These are phyloP conservation scores for Bicyclus anynana DNA, from an alignment of 1,140 invertebrate genomes.

Conservation along the genomic window DNA sequence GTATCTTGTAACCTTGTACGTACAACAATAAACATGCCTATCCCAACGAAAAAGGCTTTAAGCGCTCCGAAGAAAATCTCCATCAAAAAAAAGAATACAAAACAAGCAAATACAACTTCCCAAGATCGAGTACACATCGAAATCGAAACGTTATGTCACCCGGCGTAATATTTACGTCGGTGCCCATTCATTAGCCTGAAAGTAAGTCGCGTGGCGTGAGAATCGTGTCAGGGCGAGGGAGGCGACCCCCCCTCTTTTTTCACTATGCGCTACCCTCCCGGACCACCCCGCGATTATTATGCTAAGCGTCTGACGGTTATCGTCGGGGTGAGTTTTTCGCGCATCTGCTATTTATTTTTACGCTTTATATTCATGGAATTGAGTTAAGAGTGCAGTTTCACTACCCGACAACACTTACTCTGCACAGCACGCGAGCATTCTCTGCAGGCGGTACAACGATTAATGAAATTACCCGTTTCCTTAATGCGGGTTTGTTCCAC, in stretches of 20 bases:
- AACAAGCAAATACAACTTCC: not conserved
- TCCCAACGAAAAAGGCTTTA: too few species aligned
- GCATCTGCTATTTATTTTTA: conserved; percentile 77
- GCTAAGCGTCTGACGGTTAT: conserved; percentile 66
- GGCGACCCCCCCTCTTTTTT: conserved; percentile 31
- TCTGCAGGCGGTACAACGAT: too few species aligned
- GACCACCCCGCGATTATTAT: conserved; percentile 66
- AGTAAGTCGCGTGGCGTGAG: conserved; percentile 70
- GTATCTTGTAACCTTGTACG: too few species aligned
- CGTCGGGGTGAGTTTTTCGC: conserved; percentile 69
- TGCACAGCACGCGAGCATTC: too few species aligned
- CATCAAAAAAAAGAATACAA: not conserved
- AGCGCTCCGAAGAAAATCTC: not conserved
- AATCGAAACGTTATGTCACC: conserved; percentile 45
- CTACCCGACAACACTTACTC: too few species aligned
- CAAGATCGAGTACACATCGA: not conserved
- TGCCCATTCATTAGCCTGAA: conserved; percentile 70
- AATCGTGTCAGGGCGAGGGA: conserved; percentile 66
- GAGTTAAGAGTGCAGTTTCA: too few species aligned
- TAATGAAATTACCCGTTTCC: too few species aligned
- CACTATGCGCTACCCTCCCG: conserved; percentile 15
- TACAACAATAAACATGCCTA: too few species aligned
- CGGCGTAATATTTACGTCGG: conserved; percentile 53
- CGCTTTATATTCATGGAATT: conserved; percentile 73
- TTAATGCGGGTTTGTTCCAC: too few species aligned